Evolutionary conservation across 1,140 invertebrate species (phyloP), one percentile per base, ranked within the genome.

Genomic region (Dendroctonus ponderosae): DNA sequence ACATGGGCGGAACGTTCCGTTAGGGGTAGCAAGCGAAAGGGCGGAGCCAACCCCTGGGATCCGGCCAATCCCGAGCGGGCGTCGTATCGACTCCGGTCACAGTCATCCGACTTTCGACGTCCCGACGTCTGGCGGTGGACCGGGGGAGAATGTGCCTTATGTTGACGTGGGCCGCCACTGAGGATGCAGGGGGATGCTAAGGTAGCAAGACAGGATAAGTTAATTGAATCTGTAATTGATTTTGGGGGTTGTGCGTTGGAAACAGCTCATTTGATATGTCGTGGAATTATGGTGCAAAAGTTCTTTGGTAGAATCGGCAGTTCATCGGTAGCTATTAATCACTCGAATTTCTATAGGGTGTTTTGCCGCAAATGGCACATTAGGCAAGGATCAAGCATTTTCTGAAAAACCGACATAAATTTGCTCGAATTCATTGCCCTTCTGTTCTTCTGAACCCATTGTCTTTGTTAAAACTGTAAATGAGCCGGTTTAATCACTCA

Each of bases 151-250:
- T 57, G 48, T 66, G 64, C 64, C 48, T 53, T 54, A 56, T 54
- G 60, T 52, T 60, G 6, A 43, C 11, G 15, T 15, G 15, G 43
- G 43, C 8, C 9, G 7, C 39, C 39, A 58, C 12, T 43, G 58
- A 48, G 42, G 61, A 12, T 50, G 40, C 41, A 5, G 52, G 5
- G 46, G 12, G 66, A 39, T 57, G 41, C 51, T 40, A 58, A 62
- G 59, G 56, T 46, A 43, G 65, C 8, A 61, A 67, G 58, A 50
- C 52, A 38, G 48, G 58, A 67, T 62, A 68, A 68, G 66, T 68
- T 68, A 68, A 68, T 68, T 68, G 66, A 68, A 68, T 68, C 66
- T 68, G 62, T 68, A 68, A 68, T 68, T 68, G 60, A 68, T 68
- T 68, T 68, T 51, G 44, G 60, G 60, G 51, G 6, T 61, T 62